Percentiles rank a stretch among this genome's conserved stretches.
These are phyloP conservation scores for Phataginus tricuspis DNA, from an alignment of 2,797 vertebrate genomes.

Conservation along the genomic window DNA sequence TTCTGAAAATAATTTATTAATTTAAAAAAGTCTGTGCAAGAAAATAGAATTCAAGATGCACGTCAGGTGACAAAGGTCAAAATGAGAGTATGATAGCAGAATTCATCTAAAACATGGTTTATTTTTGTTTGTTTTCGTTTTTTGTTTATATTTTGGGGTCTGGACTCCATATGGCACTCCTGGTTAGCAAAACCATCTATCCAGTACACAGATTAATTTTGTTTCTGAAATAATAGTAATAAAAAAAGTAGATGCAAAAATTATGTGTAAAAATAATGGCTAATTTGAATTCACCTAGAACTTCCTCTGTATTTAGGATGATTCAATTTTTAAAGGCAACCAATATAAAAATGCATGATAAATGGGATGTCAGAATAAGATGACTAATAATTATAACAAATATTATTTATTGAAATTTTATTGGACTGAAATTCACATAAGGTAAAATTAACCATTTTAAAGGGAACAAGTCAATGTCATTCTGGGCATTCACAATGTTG, in stretches of 20 bases:
- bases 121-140: no score
- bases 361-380: neutral
- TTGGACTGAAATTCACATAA: neutral
- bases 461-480: neutral
- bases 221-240: neutral
- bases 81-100: neutral
- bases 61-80: neutral
- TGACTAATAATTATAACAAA: neutral
- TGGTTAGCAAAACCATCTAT: no score
- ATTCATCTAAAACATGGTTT: no score
- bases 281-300: neutral
- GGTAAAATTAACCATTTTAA: neutral
- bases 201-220: neutral
- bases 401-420: neutral
- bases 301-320: neutral
- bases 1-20: neutral
- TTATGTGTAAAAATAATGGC: neutral
- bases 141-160: no score
- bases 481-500: neutral
- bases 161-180: no score
- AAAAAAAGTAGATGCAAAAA: conserved; percentile 28
- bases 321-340: neutral
- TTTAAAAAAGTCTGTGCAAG: neutral
- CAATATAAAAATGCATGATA: neutral
- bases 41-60: neutral